phyloP scores from a whole-genome alignment of 2,113 vertebrate genomes.

The Asarcornis scutulata region DNA sequence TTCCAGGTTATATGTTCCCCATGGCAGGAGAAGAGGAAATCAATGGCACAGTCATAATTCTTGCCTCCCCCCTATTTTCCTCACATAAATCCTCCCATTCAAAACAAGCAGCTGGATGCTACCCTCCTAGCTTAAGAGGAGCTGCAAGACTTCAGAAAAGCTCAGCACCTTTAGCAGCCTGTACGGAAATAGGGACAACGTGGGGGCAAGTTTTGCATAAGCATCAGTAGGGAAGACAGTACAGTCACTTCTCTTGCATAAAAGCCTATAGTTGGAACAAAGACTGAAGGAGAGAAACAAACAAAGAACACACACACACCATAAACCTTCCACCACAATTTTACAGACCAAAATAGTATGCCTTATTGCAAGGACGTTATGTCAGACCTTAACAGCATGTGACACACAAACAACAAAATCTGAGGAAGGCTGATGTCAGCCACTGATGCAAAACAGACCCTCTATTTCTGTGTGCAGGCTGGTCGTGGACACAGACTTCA shows the following conservation, averaged over 20 bases:
- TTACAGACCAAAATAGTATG: neutral
- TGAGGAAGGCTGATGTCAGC: neutral
- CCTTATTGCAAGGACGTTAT: neutral
- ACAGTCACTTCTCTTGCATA: neutral
- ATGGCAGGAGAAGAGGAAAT: neutral
- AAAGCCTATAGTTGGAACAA: neutral
- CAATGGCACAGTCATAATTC: neutral
- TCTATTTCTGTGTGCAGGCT: neutral
- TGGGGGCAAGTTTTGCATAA: neutral
- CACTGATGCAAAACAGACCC: neutral
- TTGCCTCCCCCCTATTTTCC: neutral
- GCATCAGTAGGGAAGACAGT: neutral
- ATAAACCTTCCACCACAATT: neutral
- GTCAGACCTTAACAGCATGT: neutral
- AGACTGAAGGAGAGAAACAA: neutral
- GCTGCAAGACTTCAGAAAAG: neutral
- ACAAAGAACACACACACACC: neutral
- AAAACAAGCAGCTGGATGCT: neutral
- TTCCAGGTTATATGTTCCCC: neutral
- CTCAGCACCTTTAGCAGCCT: neutral
- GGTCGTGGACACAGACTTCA: neutral
- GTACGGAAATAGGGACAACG: accelerated
- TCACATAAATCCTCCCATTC: neutral
- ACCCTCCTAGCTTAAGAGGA: accelerated
- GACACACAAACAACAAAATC: neutral